phyloP scores from a whole-genome alignment of 1,140 invertebrate species.

The Brachionus angularis region DNA sequence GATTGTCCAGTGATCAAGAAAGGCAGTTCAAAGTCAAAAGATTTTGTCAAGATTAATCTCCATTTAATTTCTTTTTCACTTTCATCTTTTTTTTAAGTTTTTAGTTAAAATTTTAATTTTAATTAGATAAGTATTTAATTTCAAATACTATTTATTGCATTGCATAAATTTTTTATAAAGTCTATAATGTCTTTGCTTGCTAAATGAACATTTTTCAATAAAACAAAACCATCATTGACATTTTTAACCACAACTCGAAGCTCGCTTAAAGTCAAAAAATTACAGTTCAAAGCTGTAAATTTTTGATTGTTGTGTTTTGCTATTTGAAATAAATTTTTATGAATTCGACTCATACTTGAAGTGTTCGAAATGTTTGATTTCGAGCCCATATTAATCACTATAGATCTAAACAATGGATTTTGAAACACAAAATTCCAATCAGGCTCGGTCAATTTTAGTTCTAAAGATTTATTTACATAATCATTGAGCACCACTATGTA shows the following conservation, averaged over 20 bases:
- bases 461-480: slow-evolving; percentile 28
- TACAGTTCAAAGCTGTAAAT: slow-evolving; percentile 26
- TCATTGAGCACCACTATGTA: slow-evolving; percentile 15
- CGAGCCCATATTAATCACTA: slow-evolving; percentile 34
- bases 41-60: slow-evolving; percentile 26
- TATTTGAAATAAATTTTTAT: slow-evolving; percentile 29
- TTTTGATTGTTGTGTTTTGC: slow-evolving; percentile 13
- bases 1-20: slow-evolving; percentile 12
- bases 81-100: background rate
- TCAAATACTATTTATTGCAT: slow-evolving; percentile 9
- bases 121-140: background rate
- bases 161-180: slow-evolving; percentile 23
- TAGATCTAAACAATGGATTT: slow-evolving; percentile 17
- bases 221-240: slow-evolving; percentile 6
- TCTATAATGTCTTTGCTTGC: slow-evolving; percentile 32
- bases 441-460: background rate
- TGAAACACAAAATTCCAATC: slow-evolving; percentile 16
- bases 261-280: slow-evolving; percentile 26
- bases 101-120: background rate
- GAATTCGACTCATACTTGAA: slow-evolving; percentile 32
- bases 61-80: background rate
- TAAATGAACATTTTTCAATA: slow-evolving; percentile 42
- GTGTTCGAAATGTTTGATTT: slow-evolving; percentile 33
- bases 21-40: slow-evolving; percentile 34
- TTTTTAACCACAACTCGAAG: slow-evolving; percentile 27